phyloP scores from a whole-genome alignment of 2,113 vertebrate genomes.

The Labeo catla region DNA sequence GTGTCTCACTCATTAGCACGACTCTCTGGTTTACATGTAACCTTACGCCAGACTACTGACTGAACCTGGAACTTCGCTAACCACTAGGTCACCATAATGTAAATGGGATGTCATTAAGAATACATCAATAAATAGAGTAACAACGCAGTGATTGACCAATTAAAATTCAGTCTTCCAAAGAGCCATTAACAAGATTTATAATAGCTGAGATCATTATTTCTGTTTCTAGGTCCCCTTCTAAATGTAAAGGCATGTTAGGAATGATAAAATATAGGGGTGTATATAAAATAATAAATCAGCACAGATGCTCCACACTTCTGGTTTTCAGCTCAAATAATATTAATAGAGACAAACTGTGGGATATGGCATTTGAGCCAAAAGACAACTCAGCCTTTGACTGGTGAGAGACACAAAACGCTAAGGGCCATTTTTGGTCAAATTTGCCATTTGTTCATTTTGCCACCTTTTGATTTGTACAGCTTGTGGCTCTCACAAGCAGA shows the following conservation, averaged over 20 bases:
- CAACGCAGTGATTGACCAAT: background rate
- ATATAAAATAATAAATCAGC: background rate
- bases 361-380: background rate
- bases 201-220: background rate
- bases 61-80: background rate
- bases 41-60: background rate
- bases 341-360: background rate
- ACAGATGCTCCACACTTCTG: background rate
- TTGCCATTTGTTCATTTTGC: background rate
- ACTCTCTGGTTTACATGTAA: background rate
- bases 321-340: background rate
- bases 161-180: background rate
- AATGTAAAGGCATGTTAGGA: background rate
- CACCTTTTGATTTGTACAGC: conserved; percentile 33
- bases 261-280: background rate
- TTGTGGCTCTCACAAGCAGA: background rate
- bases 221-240: background rate
- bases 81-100: background rate
- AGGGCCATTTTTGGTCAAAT: conserved; percentile 14
- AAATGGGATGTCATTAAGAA: background rate
- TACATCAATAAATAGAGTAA: background rate
- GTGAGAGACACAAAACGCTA: background rate
- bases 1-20: background rate
- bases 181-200: background rate
- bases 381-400: background rate